Base-by-base conservation (phyloP, 2,888 invertebrate species). In the Fragum sueziense region DNA sequence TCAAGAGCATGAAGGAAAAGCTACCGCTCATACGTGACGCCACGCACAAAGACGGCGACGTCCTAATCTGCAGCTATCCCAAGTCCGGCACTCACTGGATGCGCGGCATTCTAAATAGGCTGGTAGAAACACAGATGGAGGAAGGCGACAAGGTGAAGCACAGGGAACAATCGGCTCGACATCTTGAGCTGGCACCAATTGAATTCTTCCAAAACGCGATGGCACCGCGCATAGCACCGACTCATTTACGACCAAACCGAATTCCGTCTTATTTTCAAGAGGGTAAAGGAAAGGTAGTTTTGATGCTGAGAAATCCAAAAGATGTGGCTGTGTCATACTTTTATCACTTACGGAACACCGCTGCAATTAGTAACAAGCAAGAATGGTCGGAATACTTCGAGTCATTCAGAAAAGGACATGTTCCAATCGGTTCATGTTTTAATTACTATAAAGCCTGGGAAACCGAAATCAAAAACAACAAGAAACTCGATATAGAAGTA, bases 51-150 rank as follows among this genome's bases (percentile, higher is more conserved):
- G 41, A 22, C 7, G 65, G 41, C 37, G 65, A 65, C 34, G 22
- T 65, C 25, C 41, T 65, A 4, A 22, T 65, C 22, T 65, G 65
- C 65, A 65, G 41, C 27, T 65, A 65, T 22, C 65, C 65, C 17
- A 65, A 65, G 27, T 65, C 41, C 20, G 65, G 65, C 9, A 65
- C 65, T 14, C 65, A 65, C 41, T 65, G 65, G 65, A 41, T 65
- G 41, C 22, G 41, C 20, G 41, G 27, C 25, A 11, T 65, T 9
- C 9, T 65, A 11, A n/a, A 34, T 7, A 65, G 27, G 25, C 37
- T 65, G 37, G 1, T 65, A 25, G 7, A 17, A 4, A 37, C 20
- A 4, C 1, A 27, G 9, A 25, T 65, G 1, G 65, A 65, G 4
- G 65, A 65, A 14, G 20, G 22, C 20, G 22, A 65, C 14, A 65